phyloP scores from a whole-genome alignment of 2,888 invertebrate species.

The Nasonia oneida region DNA sequence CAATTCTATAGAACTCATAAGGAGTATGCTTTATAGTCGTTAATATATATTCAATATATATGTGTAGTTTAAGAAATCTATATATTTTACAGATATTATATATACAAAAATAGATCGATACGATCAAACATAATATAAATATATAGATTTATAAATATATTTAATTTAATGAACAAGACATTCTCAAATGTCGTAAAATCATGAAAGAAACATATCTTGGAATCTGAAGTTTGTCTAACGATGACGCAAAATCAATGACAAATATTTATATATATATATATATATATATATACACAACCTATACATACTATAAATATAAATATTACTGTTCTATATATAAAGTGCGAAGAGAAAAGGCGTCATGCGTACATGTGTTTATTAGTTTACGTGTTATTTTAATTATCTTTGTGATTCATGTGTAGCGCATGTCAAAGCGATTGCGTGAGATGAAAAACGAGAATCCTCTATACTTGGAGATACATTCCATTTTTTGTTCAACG shows the following conservation, averaged over 20 bases:
- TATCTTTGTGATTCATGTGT: constrained; percentile 53
- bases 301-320: constrained; percentile 30
- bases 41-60: constrained; percentile 44
- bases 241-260: constrained; percentile 54
- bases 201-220: constrained; percentile 56
- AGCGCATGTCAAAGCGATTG: constrained; percentile 41
- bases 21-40: constrained; percentile 55
- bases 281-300: not conserved
- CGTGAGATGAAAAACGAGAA: constrained; percentile 49
- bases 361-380: constrained; percentile 26
- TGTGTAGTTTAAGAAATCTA: constrained; percentile 41
- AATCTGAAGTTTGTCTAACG: constrained; percentile 48
- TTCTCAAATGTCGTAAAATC: constrained; percentile 32
- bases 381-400: constrained; percentile 39
- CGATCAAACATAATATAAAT: constrained; percentile 24
- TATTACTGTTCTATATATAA: constrained; percentile 47
- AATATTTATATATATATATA: constrained; percentile 49
- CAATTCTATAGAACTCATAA: constrained; percentile 8
- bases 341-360: constrained; percentile 4
- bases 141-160: constrained; percentile 38
- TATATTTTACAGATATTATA: constrained; percentile 32
- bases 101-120: constrained; percentile 13
- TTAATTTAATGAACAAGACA: constrained; percentile 35
- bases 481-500: constrained; percentile 55
- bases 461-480: constrained; percentile 57